Percentiles rank a stretch among this genome's conserved stretches.
phyloP scores from a whole-genome alignment of 2,888 invertebrate genomes.

The Troides oblongomaculatus region DNA sequence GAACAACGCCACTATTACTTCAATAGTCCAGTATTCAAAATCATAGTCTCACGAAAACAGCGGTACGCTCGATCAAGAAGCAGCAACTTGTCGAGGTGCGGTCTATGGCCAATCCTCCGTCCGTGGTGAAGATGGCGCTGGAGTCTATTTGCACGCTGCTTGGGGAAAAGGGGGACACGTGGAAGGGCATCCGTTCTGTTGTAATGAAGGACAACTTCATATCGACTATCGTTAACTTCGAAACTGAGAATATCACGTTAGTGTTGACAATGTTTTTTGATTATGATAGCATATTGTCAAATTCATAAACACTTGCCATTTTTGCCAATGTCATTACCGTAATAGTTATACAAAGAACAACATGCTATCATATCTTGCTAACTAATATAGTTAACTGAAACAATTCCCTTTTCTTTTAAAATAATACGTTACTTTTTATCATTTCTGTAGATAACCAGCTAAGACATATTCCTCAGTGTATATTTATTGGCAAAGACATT shows the following conservation, averaged over 20 bases:
- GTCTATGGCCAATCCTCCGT: slow-evolving; percentile 96
- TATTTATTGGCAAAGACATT: slow-evolving; percentile 78
- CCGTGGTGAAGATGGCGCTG: slow-evolving; percentile 94
- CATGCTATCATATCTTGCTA: slow-evolving; percentile 18
- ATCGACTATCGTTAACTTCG: slow-evolving; percentile 95
- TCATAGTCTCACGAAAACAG: slow-evolving; percentile 60
- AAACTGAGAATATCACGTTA: slow-evolving; percentile 95
- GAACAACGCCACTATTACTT: slow-evolving; percentile 7
- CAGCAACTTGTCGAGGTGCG: slow-evolving; percentile 96
- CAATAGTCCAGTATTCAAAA: slow-evolving; percentile 24
- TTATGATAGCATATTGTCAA: slow-evolving; percentile 39
- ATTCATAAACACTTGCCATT: background rate
- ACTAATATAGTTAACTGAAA: slow-evolving; percentile 12
- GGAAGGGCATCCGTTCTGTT: slow-evolving; percentile 94
- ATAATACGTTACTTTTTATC: slow-evolving; percentile 16
- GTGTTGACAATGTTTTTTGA: slow-evolving; percentile 54
- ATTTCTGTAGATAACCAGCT: slow-evolving; percentile 43
- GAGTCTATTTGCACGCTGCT: slow-evolving; percentile 96
- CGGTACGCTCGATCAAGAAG: slow-evolving; percentile 97
- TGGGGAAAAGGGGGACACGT: slow-evolving; percentile 94
- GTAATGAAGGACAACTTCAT: slow-evolving; percentile 98
- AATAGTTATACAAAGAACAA: slow-evolving; percentile 14
- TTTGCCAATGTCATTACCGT: no score
- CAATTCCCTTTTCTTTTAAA: background rate
- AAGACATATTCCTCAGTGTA: slow-evolving; percentile 40